Evolutionary conservation across 2,113 vertebrate species (phyloP), one percentile per base, ranked within the genome.

Genomic region (Meleagris gallopavo): DNA sequence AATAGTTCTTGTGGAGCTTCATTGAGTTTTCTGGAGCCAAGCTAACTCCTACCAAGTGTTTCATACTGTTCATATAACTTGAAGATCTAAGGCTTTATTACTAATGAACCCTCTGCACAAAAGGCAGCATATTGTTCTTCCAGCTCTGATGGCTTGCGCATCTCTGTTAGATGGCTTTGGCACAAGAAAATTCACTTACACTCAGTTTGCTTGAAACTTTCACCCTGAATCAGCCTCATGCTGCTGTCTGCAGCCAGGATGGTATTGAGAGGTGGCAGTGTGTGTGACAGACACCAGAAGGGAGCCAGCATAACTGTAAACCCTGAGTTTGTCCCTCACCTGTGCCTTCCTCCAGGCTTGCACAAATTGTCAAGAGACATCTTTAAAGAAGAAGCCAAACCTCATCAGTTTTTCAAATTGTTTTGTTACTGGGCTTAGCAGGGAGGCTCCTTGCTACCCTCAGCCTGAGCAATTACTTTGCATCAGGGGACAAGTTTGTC

Each of bases 91-190:
- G 11, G 15, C 43, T 86, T 82, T 8, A n/a, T 75, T 87, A 73
- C 1, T 69, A 57, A 69, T 27, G 7, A 79, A 50, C 11, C 10
- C 1, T 4, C 48, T 3, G 6, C 2, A 3, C 34, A n/a, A 82
- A 84, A 79, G 54, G 22, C 54, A 65, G 15, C 0, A 0, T 30
- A 6, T 65, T 55, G 61, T 57, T 86, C 57, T 86, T 94, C 60
- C 10, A 1, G 22, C 41, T 91, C 36, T 4, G 2, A 3, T 40
- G 57, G 15, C 1, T 3, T 57, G 22, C 14, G 24, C 5, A 8
- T 27, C 55, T 45, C 55, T 34, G 32, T 60, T 46, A 3, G 2
- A n/a, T 6, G 55, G 20, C 55, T 83, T 88, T 86, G 34, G 29
- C 65, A 4, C 4, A 0, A 20, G 32, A 19, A 71, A 54, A 6